Conservation (phyloP, 1,140 invertebrate genomes). For the Ctenoplectra terminalis region DNA sequence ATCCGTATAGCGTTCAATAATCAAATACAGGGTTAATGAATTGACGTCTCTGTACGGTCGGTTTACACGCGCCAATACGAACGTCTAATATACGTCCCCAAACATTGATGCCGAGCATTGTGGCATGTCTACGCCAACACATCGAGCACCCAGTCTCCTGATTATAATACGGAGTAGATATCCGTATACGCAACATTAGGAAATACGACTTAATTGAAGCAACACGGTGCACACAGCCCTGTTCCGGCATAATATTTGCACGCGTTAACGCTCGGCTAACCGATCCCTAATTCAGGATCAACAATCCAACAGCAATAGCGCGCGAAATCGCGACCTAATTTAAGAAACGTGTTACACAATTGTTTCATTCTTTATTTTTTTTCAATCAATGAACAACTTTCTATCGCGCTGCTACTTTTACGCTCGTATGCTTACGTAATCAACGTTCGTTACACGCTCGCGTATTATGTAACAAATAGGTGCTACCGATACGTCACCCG, state of each 20-base stretch:
- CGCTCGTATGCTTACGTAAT: conserved; percentile 27
- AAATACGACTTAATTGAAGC: conserved; percentile 63
- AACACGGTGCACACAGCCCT: conserved; percentile 18
- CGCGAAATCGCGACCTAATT: background rate
- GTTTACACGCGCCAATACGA: conserved; percentile 45
- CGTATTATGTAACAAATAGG: background rate
- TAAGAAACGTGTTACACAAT: background rate
- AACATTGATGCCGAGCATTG: conserved; percentile 54
- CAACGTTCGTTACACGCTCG: background rate
- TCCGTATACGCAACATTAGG: conserved; percentile 41
- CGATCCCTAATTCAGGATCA: conserved; percentile 54
- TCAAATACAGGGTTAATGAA: conserved; percentile 61
- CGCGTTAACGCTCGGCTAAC: conserved; percentile 43
- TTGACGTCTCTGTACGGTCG: conserved; percentile 53
- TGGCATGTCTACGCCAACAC: conserved; percentile 21
- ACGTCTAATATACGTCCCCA: conserved; percentile 65
- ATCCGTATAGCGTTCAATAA: conserved; percentile 29
- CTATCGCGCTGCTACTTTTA: background rate
- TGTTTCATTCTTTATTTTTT: background rate
- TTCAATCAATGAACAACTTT: conserved; percentile 1
- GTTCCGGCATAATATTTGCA: conserved; percentile 55
- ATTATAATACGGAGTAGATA: conserved; percentile 51
- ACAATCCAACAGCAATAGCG: conserved; percentile 29
- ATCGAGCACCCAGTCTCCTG: conserved; percentile 27
- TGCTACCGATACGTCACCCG: background rate